These are phyloP conservation scores for Pygoscelis adeliae DNA, from an alignment of 2,113 vertebrate genomes.

Conservation along the genomic window DNA sequence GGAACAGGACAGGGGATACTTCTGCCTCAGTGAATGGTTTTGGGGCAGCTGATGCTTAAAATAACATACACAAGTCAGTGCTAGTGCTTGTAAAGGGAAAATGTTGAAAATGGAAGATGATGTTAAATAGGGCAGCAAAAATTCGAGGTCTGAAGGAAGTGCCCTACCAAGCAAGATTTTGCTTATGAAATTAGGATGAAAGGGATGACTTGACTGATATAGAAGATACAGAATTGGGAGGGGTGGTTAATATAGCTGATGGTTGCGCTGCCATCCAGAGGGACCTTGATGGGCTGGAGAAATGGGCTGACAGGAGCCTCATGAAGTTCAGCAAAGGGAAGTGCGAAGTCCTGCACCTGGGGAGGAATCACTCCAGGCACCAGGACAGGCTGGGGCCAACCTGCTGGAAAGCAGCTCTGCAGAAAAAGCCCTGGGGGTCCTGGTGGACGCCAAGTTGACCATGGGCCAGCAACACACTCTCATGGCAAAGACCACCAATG, in stretches of 20 bases:
- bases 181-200: not conserved
- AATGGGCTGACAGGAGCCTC: not conserved
- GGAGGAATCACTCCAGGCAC: not conserved
- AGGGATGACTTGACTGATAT: not conserved
- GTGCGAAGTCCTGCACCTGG: not conserved
- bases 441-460: not conserved
- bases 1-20: not conserved
- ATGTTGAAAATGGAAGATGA: not conserved
- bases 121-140: not conserved
- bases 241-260: not conserved
- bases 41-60: not conserved
- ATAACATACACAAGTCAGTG: not conserved
- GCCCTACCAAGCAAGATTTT: not conserved
- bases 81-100: not conserved
- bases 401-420: not conserved
- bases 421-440: not conserved
- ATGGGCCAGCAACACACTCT: not conserved
- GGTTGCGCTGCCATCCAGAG: not conserved
- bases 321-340: not conserved
- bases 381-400: not conserved
- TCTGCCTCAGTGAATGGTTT: not conserved
- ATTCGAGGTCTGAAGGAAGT: not conserved
- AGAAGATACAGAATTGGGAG: not conserved
- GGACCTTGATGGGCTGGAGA: not conserved
- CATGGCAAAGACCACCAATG: not conserved